Base-by-base conservation (phyloP, 2,888 invertebrate genomes). In the Branchellion lobata region DNA sequence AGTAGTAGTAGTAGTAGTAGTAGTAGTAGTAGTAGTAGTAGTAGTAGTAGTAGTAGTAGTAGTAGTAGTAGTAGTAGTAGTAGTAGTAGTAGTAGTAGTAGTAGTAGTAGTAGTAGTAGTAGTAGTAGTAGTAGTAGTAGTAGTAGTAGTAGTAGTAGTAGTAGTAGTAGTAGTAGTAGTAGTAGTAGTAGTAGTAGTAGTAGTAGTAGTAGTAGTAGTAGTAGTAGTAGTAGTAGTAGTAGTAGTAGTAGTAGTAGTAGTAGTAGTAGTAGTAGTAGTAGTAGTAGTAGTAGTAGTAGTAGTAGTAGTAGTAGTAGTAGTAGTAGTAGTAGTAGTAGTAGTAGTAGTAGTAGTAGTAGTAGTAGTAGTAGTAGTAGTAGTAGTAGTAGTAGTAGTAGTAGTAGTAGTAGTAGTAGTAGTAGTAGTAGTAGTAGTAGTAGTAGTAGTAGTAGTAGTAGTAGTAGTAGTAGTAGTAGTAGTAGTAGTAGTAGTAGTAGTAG, bases 1-100 rank as follows among this genome's bases (percentile, higher is more conserved):
- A 53, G 53, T 53, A 53, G 53, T 53, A 53, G 53, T 53, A 53
- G 53, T 53, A 53, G 53, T 53, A 53, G 53, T 53, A 53, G 53
- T 53, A 53, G 53, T 53, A 53, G 53, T 53, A 53, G 53, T 53
- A 53, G 53, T 53, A 53, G 53, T 53, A 53, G 53, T 53, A 53
- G 53, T 53, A 53, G 53, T 53, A 53, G 53, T 53, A 53, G 53
- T 53, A 53, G 53, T 53, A 53, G 53, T 53, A 53, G 53, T 53
- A 53, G 53, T 53, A 53, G 53, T 53, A 53, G 53, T 53, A 53
- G 53, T 53, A 53, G 53, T 53, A 53, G 53, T 53, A 53, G 53
- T 53, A 53, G 53, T 53, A 53, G 53, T 53, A 53, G 53, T 53
- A 53, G 53, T 53, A 53, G 53, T 53, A 53, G 53, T 53, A 53